phyloP scores from a whole-genome alignment of 2,888 invertebrate genomes.

The Nowickia ferox region DNA sequence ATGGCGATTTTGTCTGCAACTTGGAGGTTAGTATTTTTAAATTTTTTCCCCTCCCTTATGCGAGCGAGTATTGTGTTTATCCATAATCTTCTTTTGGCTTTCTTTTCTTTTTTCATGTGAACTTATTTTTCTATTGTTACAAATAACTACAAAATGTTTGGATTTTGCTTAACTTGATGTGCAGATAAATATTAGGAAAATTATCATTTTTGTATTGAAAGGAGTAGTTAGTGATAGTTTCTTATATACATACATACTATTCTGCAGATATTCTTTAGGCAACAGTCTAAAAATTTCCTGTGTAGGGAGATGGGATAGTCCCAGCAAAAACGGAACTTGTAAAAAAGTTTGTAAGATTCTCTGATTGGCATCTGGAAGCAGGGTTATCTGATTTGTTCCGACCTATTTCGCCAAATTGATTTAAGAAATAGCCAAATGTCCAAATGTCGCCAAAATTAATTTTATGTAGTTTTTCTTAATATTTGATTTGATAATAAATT shows the following conservation, averaged over 20 bases:
- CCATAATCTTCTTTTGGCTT: constrained; percentile 37
- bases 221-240: background rate
- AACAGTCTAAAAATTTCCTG: no score
- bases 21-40: constrained; percentile 82
- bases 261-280: no score
- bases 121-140: constrained; percentile 12
- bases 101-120: constrained; percentile 27
- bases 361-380: no score
- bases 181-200: constrained; percentile 40
- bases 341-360: no score
- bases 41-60: constrained; percentile 58
- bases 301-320: no score
- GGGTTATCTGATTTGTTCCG: no score
- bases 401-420: no score
- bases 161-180: constrained; percentile 44
- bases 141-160: constrained; percentile 66
- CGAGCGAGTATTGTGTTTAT: background rate
- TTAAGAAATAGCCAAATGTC: no score
- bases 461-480: no score
- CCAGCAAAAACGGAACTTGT: no score
- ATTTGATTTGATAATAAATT: no score
- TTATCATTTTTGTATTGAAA: constrained; percentile 7
- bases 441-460: no score
- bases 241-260: background rate
- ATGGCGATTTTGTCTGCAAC: constrained; percentile 78